These are phyloP conservation scores for Rhamphomyia laevipes DNA, from an alignment of 2,888 invertebrate genomes.

Conservation along the genomic window DNA sequence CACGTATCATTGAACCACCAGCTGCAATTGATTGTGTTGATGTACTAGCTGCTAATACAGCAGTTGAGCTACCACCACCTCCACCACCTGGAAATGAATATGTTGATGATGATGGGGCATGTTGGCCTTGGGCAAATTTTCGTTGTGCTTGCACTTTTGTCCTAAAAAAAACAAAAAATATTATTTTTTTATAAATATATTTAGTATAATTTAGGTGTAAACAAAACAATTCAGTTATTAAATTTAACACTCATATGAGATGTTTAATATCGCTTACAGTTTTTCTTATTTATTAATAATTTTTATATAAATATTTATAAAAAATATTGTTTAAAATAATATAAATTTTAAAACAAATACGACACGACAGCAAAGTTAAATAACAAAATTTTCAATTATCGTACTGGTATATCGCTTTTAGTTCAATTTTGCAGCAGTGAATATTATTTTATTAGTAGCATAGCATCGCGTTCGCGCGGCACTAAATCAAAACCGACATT, in stretches of 20 bases:
- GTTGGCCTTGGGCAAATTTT: slow-evolving; percentile 83
- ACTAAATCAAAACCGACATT: no score
- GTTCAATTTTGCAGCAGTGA: no score
- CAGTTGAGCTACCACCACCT: slow-evolving; percentile 14
- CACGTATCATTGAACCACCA: slow-evolving; percentile 45
- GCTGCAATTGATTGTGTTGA: slow-evolving; percentile 16
- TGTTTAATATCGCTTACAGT: no score
- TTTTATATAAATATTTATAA: no score
- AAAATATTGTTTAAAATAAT: no score
- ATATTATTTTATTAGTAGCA: no score
- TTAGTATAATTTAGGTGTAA: background rate
- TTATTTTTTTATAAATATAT: background rate
- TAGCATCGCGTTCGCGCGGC: no score
- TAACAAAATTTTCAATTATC: slow-evolving; percentile 1
- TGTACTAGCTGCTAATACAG: slow-evolving; percentile 16
- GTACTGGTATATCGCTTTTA: no score
- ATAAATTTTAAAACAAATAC: no score
- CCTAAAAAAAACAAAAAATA: slow-evolving; percentile 33
- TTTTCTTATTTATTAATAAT: no score
- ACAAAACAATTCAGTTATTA: no score
- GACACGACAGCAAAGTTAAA: background rate
- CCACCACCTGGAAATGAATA: slow-evolving; percentile 18
- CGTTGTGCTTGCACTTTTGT: slow-evolving; percentile 75
- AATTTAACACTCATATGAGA: no score
- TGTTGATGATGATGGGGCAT: slow-evolving; percentile 43